Conservation (phyloP, 2,113 vertebrate genomes). For the Motacilla tschutschensis region DNA sequence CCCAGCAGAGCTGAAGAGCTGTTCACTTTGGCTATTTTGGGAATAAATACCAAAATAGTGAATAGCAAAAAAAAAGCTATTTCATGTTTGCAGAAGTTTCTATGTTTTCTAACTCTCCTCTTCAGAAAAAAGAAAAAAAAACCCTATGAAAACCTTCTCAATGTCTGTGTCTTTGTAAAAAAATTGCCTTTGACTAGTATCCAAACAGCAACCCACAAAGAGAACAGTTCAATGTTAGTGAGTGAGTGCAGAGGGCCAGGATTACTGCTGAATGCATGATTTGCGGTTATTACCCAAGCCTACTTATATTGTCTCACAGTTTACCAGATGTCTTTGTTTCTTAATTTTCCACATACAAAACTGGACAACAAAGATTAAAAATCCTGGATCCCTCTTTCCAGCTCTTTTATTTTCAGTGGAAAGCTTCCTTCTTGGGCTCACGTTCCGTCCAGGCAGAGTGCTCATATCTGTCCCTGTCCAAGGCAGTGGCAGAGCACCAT, state of each 20-base stretch:
- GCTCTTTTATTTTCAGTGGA: background rate
- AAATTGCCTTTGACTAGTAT: background rate
- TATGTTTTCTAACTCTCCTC: background rate
- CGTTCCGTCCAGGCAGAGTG: accelerated
- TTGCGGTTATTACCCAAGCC: constrained; percentile 4
- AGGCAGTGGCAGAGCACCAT: background rate
- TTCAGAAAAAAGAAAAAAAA: background rate
- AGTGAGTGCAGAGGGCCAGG: background rate
- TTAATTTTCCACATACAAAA: background rate
- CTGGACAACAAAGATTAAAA: background rate
- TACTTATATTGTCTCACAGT: background rate
- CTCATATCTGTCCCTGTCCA: background rate
- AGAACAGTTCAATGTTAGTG: background rate
- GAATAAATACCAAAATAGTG: background rate
- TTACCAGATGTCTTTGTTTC: background rate
- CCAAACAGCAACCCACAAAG: background rate
- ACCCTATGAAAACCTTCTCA: background rate
- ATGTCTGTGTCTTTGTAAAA: background rate
- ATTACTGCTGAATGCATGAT: background rate
- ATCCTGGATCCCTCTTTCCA: background rate
- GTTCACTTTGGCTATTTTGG: background rate
- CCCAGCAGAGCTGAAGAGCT: background rate
- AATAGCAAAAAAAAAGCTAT: background rate
- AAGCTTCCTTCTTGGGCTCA: background rate
- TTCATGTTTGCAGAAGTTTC: background rate